Base-by-base conservation (phyloP, 2,113 vertebrate genomes). In the Stigmatopora nigra region DNA sequence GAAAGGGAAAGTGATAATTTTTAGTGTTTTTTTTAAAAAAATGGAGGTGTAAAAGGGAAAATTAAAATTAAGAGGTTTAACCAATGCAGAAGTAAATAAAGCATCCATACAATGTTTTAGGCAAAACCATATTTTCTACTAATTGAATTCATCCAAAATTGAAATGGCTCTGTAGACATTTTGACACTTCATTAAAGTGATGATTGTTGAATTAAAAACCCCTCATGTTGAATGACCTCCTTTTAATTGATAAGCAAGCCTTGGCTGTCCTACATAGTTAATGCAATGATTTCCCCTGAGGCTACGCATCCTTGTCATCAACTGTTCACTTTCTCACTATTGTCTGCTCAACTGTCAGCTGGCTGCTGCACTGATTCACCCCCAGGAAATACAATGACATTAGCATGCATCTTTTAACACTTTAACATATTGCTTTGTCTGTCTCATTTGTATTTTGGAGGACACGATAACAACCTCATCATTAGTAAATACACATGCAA, bases 281-380 rank as follows among this genome's bases (percentile, higher is more conserved):
- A 84, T 80, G 68, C 75, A 63, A 48, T 71, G 69, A 78, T 80
- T 64, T 78, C 78, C 82, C 85, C 64, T 0, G 75, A 80, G 87
- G 84, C 76, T 62, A 51, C 64, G 76, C 67, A 85, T 80, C 74
- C 81, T 82, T 82, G 72, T 80, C 78, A 76, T 85, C 80, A 81
- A 85, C 84, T 84, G 85, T 81, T 86, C 78, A 76, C 70, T 79
- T 86, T 88, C 87, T 84, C 87, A 86, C 74, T 82, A 80, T 87
- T 82, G 85, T 88, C 83, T 86, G 84, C 58, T 82, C 49, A 49
- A 17, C 74, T 77, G 81, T 88, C 82, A 82, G 84, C 84, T 84
- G 82, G 81, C 57, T 56, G 71, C 79, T 82, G 13, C 62, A 66
- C 69, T 61, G 38, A 80, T 72, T 57, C 35, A 57, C 63, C 17